These are phyloP conservation scores for Syncerus caffer DNA, from an alignment of 2,797 vertebrate species.

Conservation along the genomic window DNA sequence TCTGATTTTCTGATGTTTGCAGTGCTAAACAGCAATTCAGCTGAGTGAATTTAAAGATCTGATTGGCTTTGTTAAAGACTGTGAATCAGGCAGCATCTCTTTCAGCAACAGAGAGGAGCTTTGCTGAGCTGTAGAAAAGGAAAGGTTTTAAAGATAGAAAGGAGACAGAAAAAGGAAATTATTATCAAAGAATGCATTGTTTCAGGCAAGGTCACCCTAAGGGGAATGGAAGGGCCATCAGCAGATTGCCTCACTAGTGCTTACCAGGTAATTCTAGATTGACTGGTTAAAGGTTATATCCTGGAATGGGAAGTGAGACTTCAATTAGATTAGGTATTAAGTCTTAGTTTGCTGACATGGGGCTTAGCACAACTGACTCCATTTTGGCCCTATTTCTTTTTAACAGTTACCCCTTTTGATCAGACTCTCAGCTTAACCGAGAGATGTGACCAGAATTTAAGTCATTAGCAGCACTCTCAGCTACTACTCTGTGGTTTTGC, in stretches of 20 bases:
- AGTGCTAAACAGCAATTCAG: neutral
- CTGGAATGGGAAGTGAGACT: neutral
- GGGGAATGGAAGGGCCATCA: neutral
- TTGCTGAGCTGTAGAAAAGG: neutral
- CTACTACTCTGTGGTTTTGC: neutral
- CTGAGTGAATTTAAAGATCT: neutral
- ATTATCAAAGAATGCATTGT: neutral
- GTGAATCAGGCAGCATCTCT: neutral
- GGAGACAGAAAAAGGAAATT: neutral
- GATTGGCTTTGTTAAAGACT: neutral
- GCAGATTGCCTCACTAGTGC: neutral
- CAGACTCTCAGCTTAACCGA: neutral
- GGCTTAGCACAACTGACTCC: neutral
- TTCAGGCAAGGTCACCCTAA: neutral
- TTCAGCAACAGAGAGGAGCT: neutral
- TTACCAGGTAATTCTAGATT: neutral
- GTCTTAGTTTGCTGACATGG: neutral
- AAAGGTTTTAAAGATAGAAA: neutral
- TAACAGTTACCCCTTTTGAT: neutral
- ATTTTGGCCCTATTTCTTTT: neutral
- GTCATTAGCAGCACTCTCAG: neutral
- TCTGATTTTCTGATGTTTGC: neutral
- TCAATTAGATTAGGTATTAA: neutral
- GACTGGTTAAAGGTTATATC: neutral
- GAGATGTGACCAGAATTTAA: neutral